phyloP scores from a whole-genome alignment of 2,888 invertebrate genomes.

The Tenodera sinensis region DNA sequence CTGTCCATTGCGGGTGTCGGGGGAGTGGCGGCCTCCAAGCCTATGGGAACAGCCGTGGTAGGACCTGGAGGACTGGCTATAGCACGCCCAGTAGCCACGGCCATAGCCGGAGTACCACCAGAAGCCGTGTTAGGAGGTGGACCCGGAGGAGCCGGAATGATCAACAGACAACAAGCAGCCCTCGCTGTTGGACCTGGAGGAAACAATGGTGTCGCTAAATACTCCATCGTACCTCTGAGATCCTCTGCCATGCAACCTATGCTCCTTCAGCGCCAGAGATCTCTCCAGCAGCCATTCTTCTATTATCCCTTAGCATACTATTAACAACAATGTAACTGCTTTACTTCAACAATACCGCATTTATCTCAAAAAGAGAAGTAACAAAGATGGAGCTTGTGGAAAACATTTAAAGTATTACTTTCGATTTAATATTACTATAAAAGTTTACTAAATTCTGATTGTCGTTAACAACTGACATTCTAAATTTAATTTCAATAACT shows the following conservation, averaged over 20 bases:
- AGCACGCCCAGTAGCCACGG: conserved; percentile 67
- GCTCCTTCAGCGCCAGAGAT: not conserved
- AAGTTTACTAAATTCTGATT: too few species aligned
- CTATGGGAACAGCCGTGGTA: conserved; percentile 66
- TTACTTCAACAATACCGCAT: not conserved
- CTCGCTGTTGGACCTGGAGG: not conserved
- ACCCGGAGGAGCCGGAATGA: conserved; percentile 35
- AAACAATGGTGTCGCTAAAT: not conserved
- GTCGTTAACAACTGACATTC: too few species aligned
- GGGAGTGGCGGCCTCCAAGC: conserved; percentile 69
- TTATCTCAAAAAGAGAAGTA: not conserved
- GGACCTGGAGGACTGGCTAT: conserved; percentile 67
- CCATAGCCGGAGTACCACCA: conserved; percentile 67
- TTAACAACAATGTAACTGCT: not conserved
- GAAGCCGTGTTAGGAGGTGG: conserved; percentile 41
- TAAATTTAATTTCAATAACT: too few species aligned
- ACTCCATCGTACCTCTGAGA: not conserved
- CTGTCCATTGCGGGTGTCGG: conserved; percentile 60
- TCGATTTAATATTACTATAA: too few species aligned
- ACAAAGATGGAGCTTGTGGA: not conserved
- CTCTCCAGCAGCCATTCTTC: not conserved
- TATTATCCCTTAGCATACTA: not conserved
- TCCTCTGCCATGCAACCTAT: not conserved
- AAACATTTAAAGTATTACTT: too few species aligned
- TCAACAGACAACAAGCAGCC: not conserved